Evolutionary conservation across 2,113 vertebrate species (phyloP), one percentile per base, ranked within the genome.

Genomic region (Tetrao urogallus): DNA sequence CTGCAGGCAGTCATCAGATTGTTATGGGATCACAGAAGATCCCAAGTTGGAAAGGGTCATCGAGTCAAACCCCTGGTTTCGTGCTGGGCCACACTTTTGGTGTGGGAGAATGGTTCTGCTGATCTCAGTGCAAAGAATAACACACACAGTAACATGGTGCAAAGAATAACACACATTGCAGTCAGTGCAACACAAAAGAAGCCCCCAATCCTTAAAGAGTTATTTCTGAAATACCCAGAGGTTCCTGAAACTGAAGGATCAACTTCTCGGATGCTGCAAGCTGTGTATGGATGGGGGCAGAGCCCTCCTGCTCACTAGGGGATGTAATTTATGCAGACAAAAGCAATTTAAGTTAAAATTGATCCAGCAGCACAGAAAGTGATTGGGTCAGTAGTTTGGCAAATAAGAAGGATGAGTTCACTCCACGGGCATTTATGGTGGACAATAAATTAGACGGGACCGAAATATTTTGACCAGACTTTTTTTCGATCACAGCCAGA

Each of bases 271-370:
- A 81, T 6, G 57, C 78, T 43, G n/a, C 28, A 34, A 20, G 61
- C 27, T 82, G 38, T 0, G 0, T 32, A 17, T 30, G 38, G 87
- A 34, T 6, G 57, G 70, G 84, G 27, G 74, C 70, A 82, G 72
- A 89, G 48, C 32, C 40, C 74, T 79, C 74, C 1, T 76, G 74
- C 50, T 91, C 67, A 79, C 75, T 67, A 91, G 50, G 28, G 47
- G 74, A 34, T 82, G 82, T 85, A 91, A 92, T 93, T 94, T 92
- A 87, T 92, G 85, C 84, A 85, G 84, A 92, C 74, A 91, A 93
- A 94, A 80, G 84, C 74, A 93, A 94, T 94, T 95, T 79, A 82
- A 87, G 84, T 67, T 76, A 69, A 85, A 95, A 93, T 94, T 94
- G 93, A 95, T 92, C 87, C 67, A 82, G 75, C 74, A 73, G 47